These are phyloP conservation scores for Catharus ustulatus DNA, from an alignment of 2,797 vertebrate genomes.

Conservation along the genomic window DNA sequence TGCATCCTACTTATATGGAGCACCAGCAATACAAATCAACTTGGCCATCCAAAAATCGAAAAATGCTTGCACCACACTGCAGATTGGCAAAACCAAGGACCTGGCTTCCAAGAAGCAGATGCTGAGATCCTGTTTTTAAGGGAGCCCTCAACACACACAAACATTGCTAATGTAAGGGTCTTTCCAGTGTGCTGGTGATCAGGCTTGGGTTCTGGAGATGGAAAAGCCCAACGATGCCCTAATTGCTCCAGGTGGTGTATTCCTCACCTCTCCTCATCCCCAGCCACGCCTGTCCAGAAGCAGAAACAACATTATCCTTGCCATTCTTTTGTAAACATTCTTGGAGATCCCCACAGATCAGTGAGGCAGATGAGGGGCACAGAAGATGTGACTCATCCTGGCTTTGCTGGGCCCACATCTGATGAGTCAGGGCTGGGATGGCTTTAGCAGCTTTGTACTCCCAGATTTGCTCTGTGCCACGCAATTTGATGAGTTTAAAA, in stretches of 20 bases:
- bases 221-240: neutral
- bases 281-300: neutral
- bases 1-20: neutral
- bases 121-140: neutral
- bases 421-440: neutral
- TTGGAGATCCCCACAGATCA: neutral
- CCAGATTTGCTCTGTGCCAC: neutral
- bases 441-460: neutral
- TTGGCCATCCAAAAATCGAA: neutral
- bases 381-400: neutral
- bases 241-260: fast-evolving
- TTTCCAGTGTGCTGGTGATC: neutral
- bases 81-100: neutral
- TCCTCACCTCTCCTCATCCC: neutral
- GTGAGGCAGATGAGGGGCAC: neutral
- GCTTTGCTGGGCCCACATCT: neutral
- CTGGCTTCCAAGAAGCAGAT: neutral
- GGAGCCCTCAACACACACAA: neutral
- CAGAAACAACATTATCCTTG: neutral
- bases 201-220: neutral
- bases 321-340: neutral
- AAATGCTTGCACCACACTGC: constrained; percentile 19
- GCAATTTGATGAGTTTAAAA: neutral
- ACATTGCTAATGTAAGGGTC: neutral
- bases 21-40: neutral